These are phyloP conservation scores for Germaria angustata DNA, from an alignment of 2,888 invertebrate genomes.

Conservation along the genomic window DNA sequence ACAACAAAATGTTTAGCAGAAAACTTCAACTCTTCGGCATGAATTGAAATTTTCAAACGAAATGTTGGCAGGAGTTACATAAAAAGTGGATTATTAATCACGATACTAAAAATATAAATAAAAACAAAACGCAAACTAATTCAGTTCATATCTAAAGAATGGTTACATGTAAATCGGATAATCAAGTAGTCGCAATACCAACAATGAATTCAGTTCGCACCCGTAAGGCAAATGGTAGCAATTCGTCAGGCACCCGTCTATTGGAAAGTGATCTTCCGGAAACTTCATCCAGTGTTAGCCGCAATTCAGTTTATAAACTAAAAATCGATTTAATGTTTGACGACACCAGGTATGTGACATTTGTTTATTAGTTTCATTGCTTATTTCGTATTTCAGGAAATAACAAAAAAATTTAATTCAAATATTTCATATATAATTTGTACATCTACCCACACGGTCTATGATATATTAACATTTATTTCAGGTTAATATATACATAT, in stretches of 20 bases:
- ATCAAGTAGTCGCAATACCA: conserved; percentile 75
- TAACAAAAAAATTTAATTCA: too few relatives aligned
- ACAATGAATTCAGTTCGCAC: conserved; percentile 76
- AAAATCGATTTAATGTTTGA: conserved; percentile 93
- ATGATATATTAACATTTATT: too few relatives aligned
- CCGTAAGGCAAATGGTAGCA: conserved; percentile 74
- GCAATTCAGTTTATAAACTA: conserved; percentile 88
- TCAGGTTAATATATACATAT: too few relatives aligned
- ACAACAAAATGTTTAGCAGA: conserved; percentile 58
- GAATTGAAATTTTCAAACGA: conserved; percentile 43
- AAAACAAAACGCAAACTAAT: conserved; percentile 9
- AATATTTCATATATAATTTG: too few relatives aligned
- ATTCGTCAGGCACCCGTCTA: conserved; percentile 79
- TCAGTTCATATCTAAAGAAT: conserved; percentile 69
- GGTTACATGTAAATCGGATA: conserved; percentile 80
- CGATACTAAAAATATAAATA: neutral
- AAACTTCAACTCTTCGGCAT: conserved; percentile 17
- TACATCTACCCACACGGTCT: too few relatives aligned
- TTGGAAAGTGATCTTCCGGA: conserved; percentile 79
- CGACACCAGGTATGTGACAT: conserved; percentile 82
- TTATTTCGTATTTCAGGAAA: too few relatives aligned
- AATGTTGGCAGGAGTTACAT: conserved; percentile 12
- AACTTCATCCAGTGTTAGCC: conserved; percentile 79
- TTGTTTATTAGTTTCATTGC: neutral
- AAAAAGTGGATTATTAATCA: neutral